Evolutionary conservation across 2,888 invertebrate genomes (phyloP).

Genomic region (Philhelius pedissequus): DNA sequence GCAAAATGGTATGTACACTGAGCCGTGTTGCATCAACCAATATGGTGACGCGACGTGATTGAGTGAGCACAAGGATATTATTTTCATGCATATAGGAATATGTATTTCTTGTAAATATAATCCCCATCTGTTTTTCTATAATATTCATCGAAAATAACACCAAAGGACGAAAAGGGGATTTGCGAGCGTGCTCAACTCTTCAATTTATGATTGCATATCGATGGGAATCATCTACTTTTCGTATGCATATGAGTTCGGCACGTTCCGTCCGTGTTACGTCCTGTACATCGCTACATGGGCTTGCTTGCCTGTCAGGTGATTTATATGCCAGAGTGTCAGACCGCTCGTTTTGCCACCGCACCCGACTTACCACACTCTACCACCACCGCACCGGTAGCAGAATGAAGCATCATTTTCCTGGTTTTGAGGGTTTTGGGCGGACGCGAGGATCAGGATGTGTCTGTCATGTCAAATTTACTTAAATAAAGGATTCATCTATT

Average conservation of each 20-base stretch:
- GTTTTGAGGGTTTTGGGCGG: slow-evolving; percentile 5
- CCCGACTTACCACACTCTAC: neutral
- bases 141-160: slow-evolving; percentile 6
- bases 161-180: slow-evolving; percentile 2
- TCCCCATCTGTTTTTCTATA: slow-evolving; percentile 16
- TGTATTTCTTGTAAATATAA: slow-evolving; percentile 31
- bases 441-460: slow-evolving; percentile 20
- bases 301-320: slow-evolving; percentile 40
- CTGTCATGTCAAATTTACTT: slow-evolving; percentile 57
- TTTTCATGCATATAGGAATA: no score
- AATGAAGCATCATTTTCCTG: slow-evolving; percentile 26
- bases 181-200: slow-evolving; percentile 37
- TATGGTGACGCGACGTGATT: slow-evolving; percentile 48
- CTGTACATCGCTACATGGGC: neutral
- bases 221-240: slow-evolving; percentile 42
- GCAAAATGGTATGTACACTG: no score
- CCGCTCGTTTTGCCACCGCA: neutral
- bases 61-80: slow-evolving; percentile 43
- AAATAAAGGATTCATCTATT: slow-evolving; percentile 55
- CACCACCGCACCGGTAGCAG: slow-evolving; percentile 16
- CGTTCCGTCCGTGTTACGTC: neutral
- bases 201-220: slow-evolving; percentile 47
- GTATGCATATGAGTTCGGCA: slow-evolving; percentile 45
- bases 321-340: slow-evolving; percentile 53
- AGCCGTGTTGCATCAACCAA: slow-evolving; percentile 14